These are phyloP conservation scores for Varecia variegata DNA, from an alignment of 2,797 vertebrate species.

Conservation along the genomic window DNA sequence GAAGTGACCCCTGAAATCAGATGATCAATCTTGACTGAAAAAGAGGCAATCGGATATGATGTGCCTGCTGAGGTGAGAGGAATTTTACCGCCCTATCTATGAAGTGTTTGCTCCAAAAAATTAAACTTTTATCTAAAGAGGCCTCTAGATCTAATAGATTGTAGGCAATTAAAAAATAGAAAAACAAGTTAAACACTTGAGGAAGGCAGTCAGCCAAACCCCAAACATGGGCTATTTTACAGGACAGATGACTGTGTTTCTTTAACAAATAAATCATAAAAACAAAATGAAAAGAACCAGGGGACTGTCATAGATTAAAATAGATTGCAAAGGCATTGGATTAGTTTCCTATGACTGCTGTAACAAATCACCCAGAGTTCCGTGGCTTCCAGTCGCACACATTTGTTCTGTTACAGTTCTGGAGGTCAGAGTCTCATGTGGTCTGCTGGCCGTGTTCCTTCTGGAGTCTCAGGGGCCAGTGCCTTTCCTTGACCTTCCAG, in stretches of 20 bases:
- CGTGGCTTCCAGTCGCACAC: neutral
- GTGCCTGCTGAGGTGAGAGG: neutral
- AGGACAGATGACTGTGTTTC: neutral
- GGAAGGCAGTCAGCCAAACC: neutral
- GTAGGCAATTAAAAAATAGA: neutral
- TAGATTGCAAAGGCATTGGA: neutral
- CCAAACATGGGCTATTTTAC: neutral
- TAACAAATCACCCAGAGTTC: neutral
- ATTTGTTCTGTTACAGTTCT: neutral
- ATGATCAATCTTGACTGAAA: neutral
- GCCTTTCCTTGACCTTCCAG: neutral
- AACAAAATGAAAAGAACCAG: neutral
- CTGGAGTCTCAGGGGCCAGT: too few species aligned
- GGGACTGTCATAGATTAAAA: neutral
- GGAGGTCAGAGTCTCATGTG: fast-evolving
- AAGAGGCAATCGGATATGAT: neutral
- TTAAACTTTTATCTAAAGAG: neutral
- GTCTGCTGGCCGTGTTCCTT: too few species aligned
- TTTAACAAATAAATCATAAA: neutral
- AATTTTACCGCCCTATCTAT: neutral
- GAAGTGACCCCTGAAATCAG: neutral
- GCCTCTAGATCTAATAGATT: neutral
- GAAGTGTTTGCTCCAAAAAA: neutral
- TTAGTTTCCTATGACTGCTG: neutral
- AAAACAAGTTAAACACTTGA: neutral